Evolutionary conservation across 2,797 vertebrate genomes (phyloP).

Genomic region (Sphenodon punctatus): DNA sequence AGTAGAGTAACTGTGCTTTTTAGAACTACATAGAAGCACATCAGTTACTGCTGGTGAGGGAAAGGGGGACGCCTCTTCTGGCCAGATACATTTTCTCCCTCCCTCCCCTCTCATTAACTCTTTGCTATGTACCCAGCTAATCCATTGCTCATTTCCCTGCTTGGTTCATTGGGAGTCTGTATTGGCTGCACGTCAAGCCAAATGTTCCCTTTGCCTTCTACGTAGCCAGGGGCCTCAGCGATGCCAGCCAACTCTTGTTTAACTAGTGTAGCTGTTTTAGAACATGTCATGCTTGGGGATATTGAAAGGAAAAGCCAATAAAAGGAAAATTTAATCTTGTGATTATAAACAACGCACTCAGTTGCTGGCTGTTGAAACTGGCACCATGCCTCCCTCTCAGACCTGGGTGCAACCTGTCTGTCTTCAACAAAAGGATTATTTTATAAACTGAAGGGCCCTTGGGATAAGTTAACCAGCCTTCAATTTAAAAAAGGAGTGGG

Average conservation of each 20-base stretch:
- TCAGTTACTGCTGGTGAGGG: no score
- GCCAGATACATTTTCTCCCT: background rate
- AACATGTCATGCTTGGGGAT: constrained; percentile 57
- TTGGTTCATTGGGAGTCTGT: constrained; percentile 44
- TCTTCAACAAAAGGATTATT: constrained; percentile 37
- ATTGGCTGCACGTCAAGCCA: constrained; percentile 55
- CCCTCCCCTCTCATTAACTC: background rate
- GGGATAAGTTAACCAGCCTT: constrained; percentile 18
- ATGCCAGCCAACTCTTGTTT: constrained; percentile 53
- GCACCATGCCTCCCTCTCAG: constrained; percentile 25
- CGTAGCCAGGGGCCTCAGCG: constrained; percentile 39
- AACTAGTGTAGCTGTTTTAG: constrained; percentile 51
- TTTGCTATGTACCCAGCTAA: background rate
- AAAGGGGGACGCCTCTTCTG: background rate
- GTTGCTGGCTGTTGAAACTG: constrained; percentile 48
- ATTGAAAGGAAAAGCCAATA: constrained; percentile 53
- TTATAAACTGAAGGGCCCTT: constrained; percentile 35
- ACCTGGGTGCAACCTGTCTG: constrained; percentile 39
- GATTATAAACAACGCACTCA: constrained; percentile 49
- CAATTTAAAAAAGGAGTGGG: no score
- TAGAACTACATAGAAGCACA: no score
- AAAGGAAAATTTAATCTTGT: constrained; percentile 63
- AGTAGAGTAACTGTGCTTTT: no score
- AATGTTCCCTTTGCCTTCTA: constrained; percentile 51
- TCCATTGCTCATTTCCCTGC: background rate